phyloP scores from a whole-genome alignment of 2,888 invertebrate species.

The Tachina grossa region DNA sequence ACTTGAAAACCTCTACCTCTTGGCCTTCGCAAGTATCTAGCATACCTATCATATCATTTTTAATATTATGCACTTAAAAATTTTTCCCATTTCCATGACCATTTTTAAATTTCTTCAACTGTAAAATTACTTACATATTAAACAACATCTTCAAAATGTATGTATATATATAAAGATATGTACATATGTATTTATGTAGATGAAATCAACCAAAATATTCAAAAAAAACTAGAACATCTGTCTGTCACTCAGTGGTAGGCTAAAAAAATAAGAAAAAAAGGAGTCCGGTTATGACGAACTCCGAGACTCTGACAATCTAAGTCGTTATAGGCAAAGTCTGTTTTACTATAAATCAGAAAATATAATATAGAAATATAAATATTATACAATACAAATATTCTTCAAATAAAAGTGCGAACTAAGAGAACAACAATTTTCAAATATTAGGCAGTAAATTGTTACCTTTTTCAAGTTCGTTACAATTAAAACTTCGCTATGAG shows the following conservation, averaged over 20 bases:
- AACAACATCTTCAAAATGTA: not conserved
- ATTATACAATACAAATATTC: too few relatives aligned
- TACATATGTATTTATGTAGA: too few relatives aligned
- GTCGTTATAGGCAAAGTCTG: too few relatives aligned
- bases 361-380: too few relatives aligned
- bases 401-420: not conserved
- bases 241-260: constrained; percentile 25
- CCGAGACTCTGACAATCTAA: too few relatives aligned
- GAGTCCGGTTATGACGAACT: too few relatives aligned
- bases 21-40: not conserved
- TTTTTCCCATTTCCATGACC: not conserved
- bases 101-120: constrained; percentile 19
- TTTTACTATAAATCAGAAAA: too few relatives aligned
- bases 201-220: constrained; percentile 20
- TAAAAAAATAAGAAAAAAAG: not conserved
- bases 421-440: constrained; percentile 17
- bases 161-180: too few relatives aligned
- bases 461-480: too few relatives aligned
- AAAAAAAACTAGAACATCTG: constrained; percentile 57
- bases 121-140: constrained; percentile 1
- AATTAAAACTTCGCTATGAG: too few relatives aligned
- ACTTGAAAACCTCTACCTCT: not conserved
- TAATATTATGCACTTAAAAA: not conserved
- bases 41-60: not conserved
- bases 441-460: not conserved